Evolutionary conservation across 2,888 invertebrate genomes (phyloP).

Genomic region (Blera fallax): DNA sequence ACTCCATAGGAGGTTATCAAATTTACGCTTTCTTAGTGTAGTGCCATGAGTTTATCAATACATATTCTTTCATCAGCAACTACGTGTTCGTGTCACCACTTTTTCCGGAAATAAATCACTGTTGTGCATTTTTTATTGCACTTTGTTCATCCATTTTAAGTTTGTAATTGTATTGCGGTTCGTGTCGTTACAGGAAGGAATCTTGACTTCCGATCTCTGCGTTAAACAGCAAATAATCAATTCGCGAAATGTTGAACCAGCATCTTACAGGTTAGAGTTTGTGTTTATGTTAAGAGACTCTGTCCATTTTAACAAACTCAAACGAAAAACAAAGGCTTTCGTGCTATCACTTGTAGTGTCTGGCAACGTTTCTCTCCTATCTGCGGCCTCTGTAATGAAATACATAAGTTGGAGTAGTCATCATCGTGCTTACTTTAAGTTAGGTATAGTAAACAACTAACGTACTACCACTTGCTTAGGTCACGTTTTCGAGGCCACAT

Average conservation of each 20-base stretch:
- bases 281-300: not conserved
- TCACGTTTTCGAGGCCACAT: no score
- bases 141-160: not conserved
- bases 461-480: no score
- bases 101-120: not conserved
- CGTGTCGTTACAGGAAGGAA: not conserved
- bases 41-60: conserved; percentile 34
- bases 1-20: no score
- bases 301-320: not conserved
- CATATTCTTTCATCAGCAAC: not conserved
- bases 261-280: not conserved
- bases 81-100: not conserved
- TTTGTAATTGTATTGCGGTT: not conserved
- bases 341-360: no score
- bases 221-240: not conserved
- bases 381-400: no score
- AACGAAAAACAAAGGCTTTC: no score
- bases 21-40: not conserved
- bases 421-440: no score
- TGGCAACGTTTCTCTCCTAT: no score
- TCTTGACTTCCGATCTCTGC: not conserved
- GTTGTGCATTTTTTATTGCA: not conserved
- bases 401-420: no score
- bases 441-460: no score
- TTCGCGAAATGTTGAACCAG: not conserved